A percentile compares a stretch with the other conserved stretches of the same genome.
These are phyloP conservation scores for Daptonema setosum DNA, from an alignment of 2,888 invertebrate species.

Conservation along the genomic window DNA sequence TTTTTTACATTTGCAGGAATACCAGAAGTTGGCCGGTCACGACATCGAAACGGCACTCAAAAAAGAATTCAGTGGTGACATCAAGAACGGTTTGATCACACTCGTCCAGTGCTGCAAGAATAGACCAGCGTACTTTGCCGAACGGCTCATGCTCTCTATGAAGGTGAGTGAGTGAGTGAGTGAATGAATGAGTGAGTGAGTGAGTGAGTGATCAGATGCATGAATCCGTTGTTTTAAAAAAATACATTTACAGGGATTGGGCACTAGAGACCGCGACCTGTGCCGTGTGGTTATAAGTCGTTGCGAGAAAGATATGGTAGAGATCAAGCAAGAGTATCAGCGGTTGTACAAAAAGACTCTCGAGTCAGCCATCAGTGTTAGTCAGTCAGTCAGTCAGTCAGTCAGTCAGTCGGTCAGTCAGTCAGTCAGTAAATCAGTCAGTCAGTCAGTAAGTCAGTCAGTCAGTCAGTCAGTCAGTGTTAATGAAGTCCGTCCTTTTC, in stretches of 20 bases:
- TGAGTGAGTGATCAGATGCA: too few species aligned
- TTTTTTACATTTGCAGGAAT: slow-evolving; percentile 21
- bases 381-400: too few species aligned
- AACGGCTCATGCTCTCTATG: too few species aligned
- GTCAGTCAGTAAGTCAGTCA: too few species aligned
- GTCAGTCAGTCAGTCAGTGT: too few species aligned
- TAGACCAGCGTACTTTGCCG: slow-evolving; percentile 19
- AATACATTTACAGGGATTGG: slow-evolving; percentile 17
- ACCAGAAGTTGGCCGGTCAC: slow-evolving; percentile 28
- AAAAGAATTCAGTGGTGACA: slow-evolving; percentile 27
- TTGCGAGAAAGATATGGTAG: slow-evolving; percentile 45
- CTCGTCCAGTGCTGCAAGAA: slow-evolving; percentile 21
- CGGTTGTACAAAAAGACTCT: slow-evolving; percentile 50
- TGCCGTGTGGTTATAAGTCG: slow-evolving; percentile 26
- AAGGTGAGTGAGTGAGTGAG: too few species aligned
- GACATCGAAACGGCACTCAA: slow-evolving; percentile 25
- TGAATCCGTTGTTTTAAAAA: too few species aligned
- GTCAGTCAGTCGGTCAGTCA: too few species aligned
- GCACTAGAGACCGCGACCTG: slow-evolving; percentile 24
- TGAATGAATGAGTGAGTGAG: too few species aligned
- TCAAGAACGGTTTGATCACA: slow-evolving; percentile 26
- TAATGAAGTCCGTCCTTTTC: too few species aligned
- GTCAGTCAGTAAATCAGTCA: too few species aligned
- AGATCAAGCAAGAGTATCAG: slow-evolving; percentile 57
- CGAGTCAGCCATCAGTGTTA: slow-evolving; percentile 52